phyloP scores from a whole-genome alignment of 2,797 vertebrate species.

The Peromyscus eremicus region DNA sequence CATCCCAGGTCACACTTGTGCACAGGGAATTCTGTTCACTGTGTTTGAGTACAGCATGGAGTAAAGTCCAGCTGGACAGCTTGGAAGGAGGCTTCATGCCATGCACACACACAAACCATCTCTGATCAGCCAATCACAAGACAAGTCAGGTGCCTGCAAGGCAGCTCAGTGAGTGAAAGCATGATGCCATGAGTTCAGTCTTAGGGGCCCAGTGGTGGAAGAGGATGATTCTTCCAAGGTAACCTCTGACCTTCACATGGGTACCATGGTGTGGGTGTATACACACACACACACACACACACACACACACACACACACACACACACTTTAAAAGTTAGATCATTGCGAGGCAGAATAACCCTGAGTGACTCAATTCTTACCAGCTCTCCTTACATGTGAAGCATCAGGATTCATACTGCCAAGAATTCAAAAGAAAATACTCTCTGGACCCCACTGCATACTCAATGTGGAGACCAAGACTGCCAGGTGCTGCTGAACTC shows the following conservation, averaged over 20 bases:
- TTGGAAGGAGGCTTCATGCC: neutral
- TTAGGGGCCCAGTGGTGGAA: neutral
- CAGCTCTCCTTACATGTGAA: fast-evolving
- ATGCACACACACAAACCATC: neutral
- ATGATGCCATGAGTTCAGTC: neutral
- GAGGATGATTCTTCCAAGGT: neutral
- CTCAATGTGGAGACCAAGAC: fast-evolving
- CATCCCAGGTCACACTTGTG: neutral
- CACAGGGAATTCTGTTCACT: neutral
- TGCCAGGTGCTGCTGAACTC: fast-evolving
- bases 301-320: neutral
- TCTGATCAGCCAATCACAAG: neutral
- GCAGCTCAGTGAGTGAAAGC: neutral
- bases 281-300: neutral
- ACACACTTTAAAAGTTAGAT: neutral
- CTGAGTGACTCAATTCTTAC: neutral
- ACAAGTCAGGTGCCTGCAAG: neutral
- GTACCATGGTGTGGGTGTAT: neutral
- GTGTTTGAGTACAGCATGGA: neutral
- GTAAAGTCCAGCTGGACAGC: fast-evolving
- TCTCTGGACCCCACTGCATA: fast-evolving
- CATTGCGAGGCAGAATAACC: neutral
- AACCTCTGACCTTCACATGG: neutral
- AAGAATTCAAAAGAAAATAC: fast-evolving
- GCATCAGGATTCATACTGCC: neutral